Conservation (phyloP, 2,797 vertebrate species). For the Uromys caudimaculatus region DNA sequence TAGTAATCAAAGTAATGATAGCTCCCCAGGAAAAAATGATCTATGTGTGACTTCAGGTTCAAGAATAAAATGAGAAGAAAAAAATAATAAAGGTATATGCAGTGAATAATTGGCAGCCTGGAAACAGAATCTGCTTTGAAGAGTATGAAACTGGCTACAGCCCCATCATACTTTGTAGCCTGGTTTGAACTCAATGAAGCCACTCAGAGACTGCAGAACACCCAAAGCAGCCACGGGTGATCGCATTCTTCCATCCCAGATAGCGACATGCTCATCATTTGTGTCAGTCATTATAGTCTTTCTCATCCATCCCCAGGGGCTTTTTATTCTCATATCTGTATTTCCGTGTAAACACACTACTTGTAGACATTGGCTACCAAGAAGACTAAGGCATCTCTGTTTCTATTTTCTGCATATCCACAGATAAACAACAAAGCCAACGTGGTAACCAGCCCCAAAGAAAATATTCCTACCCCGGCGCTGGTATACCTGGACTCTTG, state of each 20-base stretch:
- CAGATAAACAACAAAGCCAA: conserved; percentile 99
- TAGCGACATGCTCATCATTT: background rate
- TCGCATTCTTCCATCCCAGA: background rate
- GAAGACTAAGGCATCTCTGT: conserved; percentile 89
- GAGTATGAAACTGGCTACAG: conserved; percentile 18
- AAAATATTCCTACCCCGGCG: conserved; percentile 95
- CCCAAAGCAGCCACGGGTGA: conserved; percentile 48
- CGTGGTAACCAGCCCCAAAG: conserved; percentile 98
- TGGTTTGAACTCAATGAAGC: conserved; percentile 65
- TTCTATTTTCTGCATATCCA: conserved; percentile 93
- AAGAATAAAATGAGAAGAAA: conserved; percentile 40
- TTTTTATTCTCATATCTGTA: conserved; percentile 85
- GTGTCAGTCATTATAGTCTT: conserved; percentile 30
- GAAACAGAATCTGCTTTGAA: background rate
- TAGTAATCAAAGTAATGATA: conserved; percentile 17
- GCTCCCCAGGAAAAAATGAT: background rate
- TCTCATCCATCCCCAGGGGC: conserved; percentile 76
- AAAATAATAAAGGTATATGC: background rate
- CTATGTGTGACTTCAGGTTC: conserved; percentile 46
- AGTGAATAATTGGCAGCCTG: conserved; percentile 43
- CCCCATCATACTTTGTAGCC: conserved; percentile 64
- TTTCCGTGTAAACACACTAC: conserved; percentile 82
- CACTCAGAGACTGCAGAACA: conserved; percentile 56
- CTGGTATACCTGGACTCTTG: conserved; percentile 94
- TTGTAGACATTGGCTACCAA: conserved; percentile 76